Percentiles rank a stretch among this genome's conserved stretches.
phyloP scores from a whole-genome alignment of 1,140 invertebrate genomes.

The Hyposmocoma kahamanoa region DNA sequence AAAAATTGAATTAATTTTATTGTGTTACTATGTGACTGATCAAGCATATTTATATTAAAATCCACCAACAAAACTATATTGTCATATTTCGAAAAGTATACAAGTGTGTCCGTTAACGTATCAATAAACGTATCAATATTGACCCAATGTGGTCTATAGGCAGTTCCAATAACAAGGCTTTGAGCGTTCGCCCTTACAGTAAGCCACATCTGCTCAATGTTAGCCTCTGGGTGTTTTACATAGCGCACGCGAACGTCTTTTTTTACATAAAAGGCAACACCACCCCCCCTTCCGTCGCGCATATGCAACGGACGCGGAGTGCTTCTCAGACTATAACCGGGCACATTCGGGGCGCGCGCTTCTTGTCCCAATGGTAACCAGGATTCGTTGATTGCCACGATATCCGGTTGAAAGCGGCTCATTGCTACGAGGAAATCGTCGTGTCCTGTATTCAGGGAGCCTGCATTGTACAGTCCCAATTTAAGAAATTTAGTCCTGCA shows the following conservation, averaged over 20 bases:
- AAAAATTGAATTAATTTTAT: slow-evolving; percentile 1
- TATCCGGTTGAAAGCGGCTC: neutral
- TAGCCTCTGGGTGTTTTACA: neutral
- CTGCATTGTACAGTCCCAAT: slow-evolving; percentile 3
- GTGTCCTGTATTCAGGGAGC: slow-evolving; percentile 4
- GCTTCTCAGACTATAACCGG: slow-evolving; percentile 2
- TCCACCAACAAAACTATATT: slow-evolving; percentile 6
- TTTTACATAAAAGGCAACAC: neutral
- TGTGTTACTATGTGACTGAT: neutral
- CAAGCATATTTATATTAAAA: slow-evolving; percentile 7
- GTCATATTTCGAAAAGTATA: neutral
- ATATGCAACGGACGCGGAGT: neutral
- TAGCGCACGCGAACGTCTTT: neutral
- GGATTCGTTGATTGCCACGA: neutral
- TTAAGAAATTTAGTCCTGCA: slow-evolving; percentile 4
- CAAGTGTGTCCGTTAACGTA: neutral
- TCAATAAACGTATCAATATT: slow-evolving; percentile 6
- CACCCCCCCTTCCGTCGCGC: neutral
- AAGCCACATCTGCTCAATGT: slow-evolving; percentile 8
- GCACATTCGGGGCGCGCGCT: slow-evolving; percentile 66
- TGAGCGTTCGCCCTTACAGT: neutral
- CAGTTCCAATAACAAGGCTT: slow-evolving; percentile 4
- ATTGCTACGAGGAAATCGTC: slow-evolving; percentile 5
- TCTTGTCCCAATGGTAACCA: slow-evolving; percentile 15
- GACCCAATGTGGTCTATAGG: slow-evolving; percentile 7